Percentiles rank a stretch among this genome's conserved stretches.
phyloP scores from a whole-genome alignment of 2,113 vertebrate species.

The Ophiodon elongatus region DNA sequence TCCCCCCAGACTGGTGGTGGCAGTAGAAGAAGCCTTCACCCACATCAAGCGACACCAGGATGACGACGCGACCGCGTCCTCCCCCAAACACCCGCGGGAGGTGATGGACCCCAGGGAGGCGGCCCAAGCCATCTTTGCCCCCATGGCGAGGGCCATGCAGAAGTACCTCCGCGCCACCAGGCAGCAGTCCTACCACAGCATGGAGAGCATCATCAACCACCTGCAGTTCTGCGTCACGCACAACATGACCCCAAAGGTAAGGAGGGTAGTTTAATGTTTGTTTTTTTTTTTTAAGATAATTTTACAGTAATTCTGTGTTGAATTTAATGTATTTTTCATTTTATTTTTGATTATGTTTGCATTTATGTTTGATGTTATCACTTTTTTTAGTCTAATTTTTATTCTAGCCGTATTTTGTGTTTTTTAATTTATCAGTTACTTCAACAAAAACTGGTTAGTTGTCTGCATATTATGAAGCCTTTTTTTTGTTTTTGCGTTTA shows the following conservation, averaged over 20 bases:
- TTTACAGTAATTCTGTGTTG: not conserved
- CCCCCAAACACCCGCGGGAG: conserved; percentile 90
- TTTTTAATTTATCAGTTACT: not conserved
- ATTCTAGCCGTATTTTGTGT: not conserved
- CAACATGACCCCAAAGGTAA: conserved; percentile 95
- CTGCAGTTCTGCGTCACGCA: conserved; percentile 97
- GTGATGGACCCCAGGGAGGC: conserved; percentile 95
- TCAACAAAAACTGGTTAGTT: not conserved
- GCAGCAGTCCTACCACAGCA: conserved; percentile 95
- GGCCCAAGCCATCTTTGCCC: conserved; percentile 94
- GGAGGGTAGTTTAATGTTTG: rapidly evolving
- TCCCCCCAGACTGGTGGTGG: conserved; percentile 90
- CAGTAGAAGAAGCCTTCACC: conserved; percentile 96
- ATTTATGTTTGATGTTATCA: not conserved
- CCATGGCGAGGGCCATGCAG: conserved; percentile 97
- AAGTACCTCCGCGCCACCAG: conserved; percentile 95
- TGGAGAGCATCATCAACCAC: conserved; percentile 97
- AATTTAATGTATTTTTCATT: not conserved
- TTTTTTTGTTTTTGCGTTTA: not conserved
- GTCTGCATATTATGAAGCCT: not conserved
- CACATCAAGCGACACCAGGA: conserved; percentile 94
- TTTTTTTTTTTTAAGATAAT: not conserved
- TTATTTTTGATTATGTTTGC: not conserved
- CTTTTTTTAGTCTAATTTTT: not conserved
- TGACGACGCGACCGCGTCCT: conserved; percentile 79